A percentile compares a stretch with the other conserved stretches of the same genome.
Evolutionary conservation across 2,113 vertebrate species (phyloP).

Genomic region (Perognathus longimembris): DNA sequence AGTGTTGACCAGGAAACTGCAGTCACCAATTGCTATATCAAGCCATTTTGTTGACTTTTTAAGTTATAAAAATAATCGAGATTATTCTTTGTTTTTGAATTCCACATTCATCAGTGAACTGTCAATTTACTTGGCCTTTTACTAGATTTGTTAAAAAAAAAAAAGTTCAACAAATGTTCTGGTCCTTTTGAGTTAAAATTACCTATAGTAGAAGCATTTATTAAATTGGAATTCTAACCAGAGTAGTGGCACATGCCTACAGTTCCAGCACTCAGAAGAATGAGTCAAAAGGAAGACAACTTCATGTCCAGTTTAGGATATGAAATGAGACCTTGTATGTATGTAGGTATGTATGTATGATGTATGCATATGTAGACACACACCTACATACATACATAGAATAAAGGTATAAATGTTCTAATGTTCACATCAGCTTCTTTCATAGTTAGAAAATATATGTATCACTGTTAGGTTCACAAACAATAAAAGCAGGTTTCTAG

Average conservation of each 20-base stretch:
- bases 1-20: background rate
- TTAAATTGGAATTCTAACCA: background rate
- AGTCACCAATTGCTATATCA: background rate
- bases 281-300: background rate
- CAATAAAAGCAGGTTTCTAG: conserved; percentile 8
- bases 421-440: background rate
- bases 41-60: background rate
- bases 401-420: background rate
- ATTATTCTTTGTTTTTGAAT: background rate
- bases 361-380: no score
- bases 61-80: conserved; percentile 18
- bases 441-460: background rate
- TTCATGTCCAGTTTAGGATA: background rate
- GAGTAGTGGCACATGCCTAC: background rate
- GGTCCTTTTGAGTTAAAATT: background rate
- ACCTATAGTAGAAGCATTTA: background rate
- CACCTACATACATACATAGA: no score
- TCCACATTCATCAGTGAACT: background rate
- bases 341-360: no score
- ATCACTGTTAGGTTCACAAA: background rate
- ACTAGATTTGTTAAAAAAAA: background rate
- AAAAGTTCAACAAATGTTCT: conserved; percentile 17
- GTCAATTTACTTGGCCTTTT: conserved; percentile 3
- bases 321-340: background rate
- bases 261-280: background rate